A percentile compares a stretch with the other conserved stretches of the same genome.
phyloP scores from a whole-genome alignment of 2,113 vertebrate species.

The Catharus bicknelli region DNA sequence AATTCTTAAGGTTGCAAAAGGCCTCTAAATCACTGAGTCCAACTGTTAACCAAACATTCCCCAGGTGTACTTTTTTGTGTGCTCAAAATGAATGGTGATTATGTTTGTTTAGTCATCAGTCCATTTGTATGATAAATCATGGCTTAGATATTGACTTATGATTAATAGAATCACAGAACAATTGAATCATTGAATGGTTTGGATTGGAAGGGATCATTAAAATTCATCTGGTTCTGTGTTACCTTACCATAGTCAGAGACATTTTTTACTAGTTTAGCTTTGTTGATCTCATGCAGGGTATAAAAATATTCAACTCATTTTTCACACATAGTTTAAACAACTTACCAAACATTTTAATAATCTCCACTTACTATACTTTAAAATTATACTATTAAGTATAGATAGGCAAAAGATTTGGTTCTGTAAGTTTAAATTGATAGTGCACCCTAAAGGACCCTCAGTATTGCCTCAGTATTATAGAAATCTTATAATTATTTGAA shows the following conservation, averaged over 20 bases:
- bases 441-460: not conserved
- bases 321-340: not conserved
- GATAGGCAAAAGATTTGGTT: not conserved
- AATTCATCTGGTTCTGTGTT: not conserved
- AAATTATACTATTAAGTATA: not conserved
- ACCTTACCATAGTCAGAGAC: not conserved
- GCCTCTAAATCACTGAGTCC: not conserved
- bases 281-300: not conserved
- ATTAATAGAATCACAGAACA: not conserved
- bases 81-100: not conserved
- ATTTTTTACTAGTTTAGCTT: not conserved
- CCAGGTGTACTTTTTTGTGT: not conserved
- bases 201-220: not conserved
- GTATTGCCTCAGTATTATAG: not conserved
- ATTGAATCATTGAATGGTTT: not conserved
- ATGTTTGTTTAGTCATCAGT: not conserved
- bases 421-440: not conserved
- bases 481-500: not conserved
- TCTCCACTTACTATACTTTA: not conserved
- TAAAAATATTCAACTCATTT: not conserved
- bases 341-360: not conserved
- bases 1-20: not conserved
- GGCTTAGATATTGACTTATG: not conserved
- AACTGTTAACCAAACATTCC: rapidly evolving
- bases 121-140: not conserved